Evolutionary conservation across 2,797 vertebrate genomes (phyloP), one percentile per base, ranked within the genome.

Genomic region (Cynopterus sphinx): DNA sequence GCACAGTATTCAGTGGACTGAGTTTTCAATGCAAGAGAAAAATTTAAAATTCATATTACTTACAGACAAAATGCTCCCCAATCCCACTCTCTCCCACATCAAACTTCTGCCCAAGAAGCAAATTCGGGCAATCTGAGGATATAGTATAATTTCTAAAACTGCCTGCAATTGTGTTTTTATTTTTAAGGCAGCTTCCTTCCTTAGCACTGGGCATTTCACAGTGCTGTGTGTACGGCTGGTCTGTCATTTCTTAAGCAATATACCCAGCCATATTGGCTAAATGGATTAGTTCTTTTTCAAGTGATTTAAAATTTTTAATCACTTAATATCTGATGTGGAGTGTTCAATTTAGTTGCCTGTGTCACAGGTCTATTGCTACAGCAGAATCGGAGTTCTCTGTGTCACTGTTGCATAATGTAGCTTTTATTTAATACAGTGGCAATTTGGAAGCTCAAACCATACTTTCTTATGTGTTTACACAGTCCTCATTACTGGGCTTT

Each of bases 341-440:
- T 15, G 21, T 70, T 95, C 6, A 12, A 41, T 46, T 94, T 43
- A 55, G 15, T 49, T 33, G 9, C 22, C 1, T 1, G 16, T 46
- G 17, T 49, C 73, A 65, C 19, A 67, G 31, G 31, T 55, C 71
- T 81, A 63, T 46, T n/a, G 78, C 77, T 61, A 57, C 28, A 74
- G 55, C 12, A 78, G 49, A 95, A 92, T 68, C 87, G 51, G 57
- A 85, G 77, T 63, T 94, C 63, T 82, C 51, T 70, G 13, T 61
- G 49, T 59, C 61, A 70, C 43, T 41, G 26, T 55, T 86, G 79
- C 12, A 85, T 63, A 79, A 87, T 3, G 57, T 36, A 87, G 10
- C 51, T 92, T 94, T 96, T 86, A 87, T 89, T 95, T 86, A 92
- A 86, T 84, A 84, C 9, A 82, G 24, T 19, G 43, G 75, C 65